A percentile compares a stretch with the other conserved stretches of the same genome.
phyloP scores from a whole-genome alignment of 1,140 invertebrate genomes.

The Hermatobates lingyangjiaoensis region DNA sequence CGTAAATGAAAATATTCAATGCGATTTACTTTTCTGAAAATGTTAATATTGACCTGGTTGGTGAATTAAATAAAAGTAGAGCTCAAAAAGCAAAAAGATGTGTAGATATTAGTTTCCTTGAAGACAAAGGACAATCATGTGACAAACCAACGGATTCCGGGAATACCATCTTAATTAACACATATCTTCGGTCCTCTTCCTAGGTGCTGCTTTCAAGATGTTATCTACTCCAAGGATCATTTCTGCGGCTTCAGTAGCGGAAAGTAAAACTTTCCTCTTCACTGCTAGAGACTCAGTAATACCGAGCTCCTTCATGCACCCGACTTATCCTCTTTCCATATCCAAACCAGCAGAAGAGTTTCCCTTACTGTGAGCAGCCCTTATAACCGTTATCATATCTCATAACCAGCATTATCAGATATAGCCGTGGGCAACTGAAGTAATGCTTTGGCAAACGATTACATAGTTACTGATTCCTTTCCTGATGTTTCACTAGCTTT shows the following conservation, averaged over 20 bases:
- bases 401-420: slow-evolving; percentile 1
- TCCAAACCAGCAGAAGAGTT: neutral
- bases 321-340: neutral
- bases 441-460: slow-evolving; percentile 1
- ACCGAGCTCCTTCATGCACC: neutral
- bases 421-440: neutral
- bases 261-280: neutral
- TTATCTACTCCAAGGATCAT: neutral
- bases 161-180: no score
- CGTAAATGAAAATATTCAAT: no score
- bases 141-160: no score
- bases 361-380: neutral
- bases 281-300: neutral
- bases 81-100: no score
- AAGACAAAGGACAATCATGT: no score
- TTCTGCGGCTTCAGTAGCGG: neutral
- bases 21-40: no score
- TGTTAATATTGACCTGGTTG: no score
- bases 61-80: no score
- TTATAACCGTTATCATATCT: neutral
- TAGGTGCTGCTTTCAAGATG: neutral
- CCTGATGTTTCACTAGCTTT: neutral
- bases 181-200: no score
- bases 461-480: neutral
- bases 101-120: no score